Evolutionary conservation across 1,140 invertebrate genomes (phyloP).

Genomic region (Drosophila asahinai): DNA sequence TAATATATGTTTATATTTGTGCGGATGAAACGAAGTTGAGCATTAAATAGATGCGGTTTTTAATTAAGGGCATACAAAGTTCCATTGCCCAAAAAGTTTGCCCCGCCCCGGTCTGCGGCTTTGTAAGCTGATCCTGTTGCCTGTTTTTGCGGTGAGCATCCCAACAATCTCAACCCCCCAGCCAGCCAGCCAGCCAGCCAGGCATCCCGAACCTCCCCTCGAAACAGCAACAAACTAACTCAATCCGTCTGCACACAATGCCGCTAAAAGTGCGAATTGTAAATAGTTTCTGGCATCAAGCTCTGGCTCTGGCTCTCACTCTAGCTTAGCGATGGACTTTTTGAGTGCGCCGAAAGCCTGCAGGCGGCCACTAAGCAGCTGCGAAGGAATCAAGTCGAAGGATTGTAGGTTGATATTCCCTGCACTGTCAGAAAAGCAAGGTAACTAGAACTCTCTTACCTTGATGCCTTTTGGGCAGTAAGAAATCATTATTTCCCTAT

Average conservation of each 20-base stretch:
- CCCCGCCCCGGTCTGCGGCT: constrained; percentile 24
- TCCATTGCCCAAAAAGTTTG: constrained; percentile 18
- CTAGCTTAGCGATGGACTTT: constrained; percentile 41
- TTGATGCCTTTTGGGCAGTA: too few relatives aligned
- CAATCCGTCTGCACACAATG: constrained; percentile 60
- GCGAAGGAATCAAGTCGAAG: constrained; percentile 11
- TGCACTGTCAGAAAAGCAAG: constrained; percentile 2
- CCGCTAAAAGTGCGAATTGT: constrained; percentile 71
- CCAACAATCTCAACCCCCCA: constrained; percentile 19
- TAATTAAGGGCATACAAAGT: constrained; percentile 50
- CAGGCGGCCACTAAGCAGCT: constrained; percentile 27
- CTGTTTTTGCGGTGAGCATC: constrained; percentile 44
- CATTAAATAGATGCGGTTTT: constrained; percentile 51
- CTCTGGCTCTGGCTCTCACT: constrained; percentile 1
- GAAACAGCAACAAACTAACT: constrained; percentile 56
- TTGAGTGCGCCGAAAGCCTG: constrained; percentile 9
- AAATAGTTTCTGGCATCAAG: constrained; percentile 65
- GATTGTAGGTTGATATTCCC: neutral
- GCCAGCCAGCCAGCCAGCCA: constrained; percentile 5
- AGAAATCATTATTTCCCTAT: too few relatives aligned
- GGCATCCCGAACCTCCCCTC: constrained; percentile 7
- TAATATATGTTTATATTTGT: neutral
- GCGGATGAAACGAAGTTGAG: constrained; percentile 22
- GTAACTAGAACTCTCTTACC: neutral
- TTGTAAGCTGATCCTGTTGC: constrained; percentile 50